Conservation (phyloP, 2,113 vertebrate genomes). For the Varanus komodoensis region DNA sequence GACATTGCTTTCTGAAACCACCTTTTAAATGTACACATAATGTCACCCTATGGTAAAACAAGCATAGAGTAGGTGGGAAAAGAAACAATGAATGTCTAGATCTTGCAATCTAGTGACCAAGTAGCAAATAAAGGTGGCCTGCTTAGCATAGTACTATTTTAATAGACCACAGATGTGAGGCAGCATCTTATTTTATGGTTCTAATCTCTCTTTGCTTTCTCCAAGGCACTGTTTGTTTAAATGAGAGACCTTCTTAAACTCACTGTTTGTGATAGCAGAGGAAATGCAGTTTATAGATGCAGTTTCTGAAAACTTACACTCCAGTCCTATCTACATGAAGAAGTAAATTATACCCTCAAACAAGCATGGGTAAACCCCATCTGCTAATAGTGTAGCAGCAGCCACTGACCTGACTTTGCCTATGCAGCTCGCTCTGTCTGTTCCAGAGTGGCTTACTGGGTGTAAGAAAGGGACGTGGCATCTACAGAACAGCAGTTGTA, state of each 20-base stretch:
- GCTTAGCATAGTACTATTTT: background rate
- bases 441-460: background rate
- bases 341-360: background rate
- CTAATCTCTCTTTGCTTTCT: background rate
- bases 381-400: background rate
- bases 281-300: background rate
- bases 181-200: background rate
- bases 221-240: background rate
- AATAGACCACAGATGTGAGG: constrained; percentile 9
- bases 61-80: constrained; percentile 34
- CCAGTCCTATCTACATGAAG: background rate
- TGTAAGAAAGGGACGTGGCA: background rate
- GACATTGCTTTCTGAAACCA: constrained; percentile 21
- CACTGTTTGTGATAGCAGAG: background rate
- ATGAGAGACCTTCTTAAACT: background rate
- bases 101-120: constrained; percentile 9
- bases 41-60: constrained; percentile 33
- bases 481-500: background rate
- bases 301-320: background rate
- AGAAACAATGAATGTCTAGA: constrained; percentile 44
- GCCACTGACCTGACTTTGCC: background rate
- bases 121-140: constrained; percentile 4
- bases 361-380: background rate
- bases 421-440: background rate
- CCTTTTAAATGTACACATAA: constrained; percentile 9